A percentile compares a stretch with the other conserved stretches of the same genome.
phyloP scores from a whole-genome alignment of 2,113 vertebrate genomes.

The Scomber japonicus region DNA sequence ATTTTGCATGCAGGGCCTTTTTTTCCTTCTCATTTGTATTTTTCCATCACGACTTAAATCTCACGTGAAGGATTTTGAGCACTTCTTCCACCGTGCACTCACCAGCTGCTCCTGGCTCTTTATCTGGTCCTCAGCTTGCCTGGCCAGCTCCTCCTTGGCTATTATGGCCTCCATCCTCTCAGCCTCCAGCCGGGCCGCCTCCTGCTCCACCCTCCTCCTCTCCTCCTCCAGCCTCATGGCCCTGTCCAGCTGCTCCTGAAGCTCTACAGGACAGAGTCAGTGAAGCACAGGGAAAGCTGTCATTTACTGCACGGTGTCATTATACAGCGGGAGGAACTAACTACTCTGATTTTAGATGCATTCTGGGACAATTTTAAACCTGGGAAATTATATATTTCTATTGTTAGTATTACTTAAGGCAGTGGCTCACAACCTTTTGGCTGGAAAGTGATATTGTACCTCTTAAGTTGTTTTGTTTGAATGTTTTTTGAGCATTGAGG shows the following conservation, averaged over 20 bases:
- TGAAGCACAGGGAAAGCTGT: neutral
- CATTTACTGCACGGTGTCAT: neutral
- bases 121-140: constrained; percentile 91
- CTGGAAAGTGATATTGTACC: too few relatives aligned
- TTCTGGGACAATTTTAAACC: neutral
- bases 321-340: too few relatives aligned
- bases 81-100: constrained; percentile 56
- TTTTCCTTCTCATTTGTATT: neutral
- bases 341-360: neutral
- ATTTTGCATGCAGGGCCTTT: neutral
- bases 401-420: neutral
- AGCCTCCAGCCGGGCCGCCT: constrained; percentile 92
- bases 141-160: constrained; percentile 96
- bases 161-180: constrained; percentile 93
- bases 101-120: constrained; percentile 98
- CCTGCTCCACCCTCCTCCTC: constrained; percentile 89
- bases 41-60: constrained; percentile 34
- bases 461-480: too few relatives aligned
- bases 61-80: constrained; percentile 47
- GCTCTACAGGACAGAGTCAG: constrained; percentile 82
- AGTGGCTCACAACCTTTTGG: neutral
- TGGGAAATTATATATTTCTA: neutral
- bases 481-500: too few relatives aligned
- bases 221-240: constrained; percentile 93
- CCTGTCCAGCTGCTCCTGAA: constrained; percentile 93